Conservation (phyloP, 2,888 invertebrate genomes). For the Ligdia adustata region DNA sequence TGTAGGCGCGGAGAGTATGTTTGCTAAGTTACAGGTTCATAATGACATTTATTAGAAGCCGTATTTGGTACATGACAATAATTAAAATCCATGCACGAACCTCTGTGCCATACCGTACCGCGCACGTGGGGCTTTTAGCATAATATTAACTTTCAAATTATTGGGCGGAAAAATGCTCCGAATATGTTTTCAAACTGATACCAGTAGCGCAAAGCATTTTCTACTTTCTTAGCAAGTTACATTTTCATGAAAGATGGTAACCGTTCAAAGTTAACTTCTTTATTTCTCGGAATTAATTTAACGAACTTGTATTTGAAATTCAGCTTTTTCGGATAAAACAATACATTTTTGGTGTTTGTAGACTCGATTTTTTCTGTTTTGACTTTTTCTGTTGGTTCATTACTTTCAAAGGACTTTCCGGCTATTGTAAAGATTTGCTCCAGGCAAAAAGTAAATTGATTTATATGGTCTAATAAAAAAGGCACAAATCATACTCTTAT, state of each 20-base stretch:
- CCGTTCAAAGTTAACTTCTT: constrained; percentile 17
- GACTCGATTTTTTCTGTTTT: not conserved
- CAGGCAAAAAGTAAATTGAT: too few species aligned
- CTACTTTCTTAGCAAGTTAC: constrained; percentile 12
- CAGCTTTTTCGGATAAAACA: not conserved
- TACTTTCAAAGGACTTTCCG: constrained; percentile 7
- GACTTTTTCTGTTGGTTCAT: not conserved
- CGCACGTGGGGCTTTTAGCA: constrained; percentile 69
- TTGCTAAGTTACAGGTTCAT: constrained; percentile 68
- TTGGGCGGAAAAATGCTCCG: constrained; percentile 55
- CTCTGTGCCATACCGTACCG: constrained; percentile 75
- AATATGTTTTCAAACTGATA: constrained; percentile 46
- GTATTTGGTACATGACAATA: constrained; percentile 83
- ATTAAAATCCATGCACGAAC: constrained; percentile 83
- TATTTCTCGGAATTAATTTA: constrained; percentile 11
- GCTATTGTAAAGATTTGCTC: too few species aligned
- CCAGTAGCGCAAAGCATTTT: constrained; percentile 10
- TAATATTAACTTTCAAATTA: constrained; percentile 72
- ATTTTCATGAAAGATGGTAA: constrained; percentile 13
- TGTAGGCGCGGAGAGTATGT: constrained; percentile 23
- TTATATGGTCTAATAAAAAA: too few species aligned
- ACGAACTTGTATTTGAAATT: constrained; percentile 1
- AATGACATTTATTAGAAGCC: constrained; percentile 83
- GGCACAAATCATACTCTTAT: too few species aligned
- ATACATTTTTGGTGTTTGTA: constrained; percentile 2